These are phyloP conservation scores for Drosophila arawakana DNA, from an alignment of 1,140 invertebrate species.

Conservation along the genomic window DNA sequence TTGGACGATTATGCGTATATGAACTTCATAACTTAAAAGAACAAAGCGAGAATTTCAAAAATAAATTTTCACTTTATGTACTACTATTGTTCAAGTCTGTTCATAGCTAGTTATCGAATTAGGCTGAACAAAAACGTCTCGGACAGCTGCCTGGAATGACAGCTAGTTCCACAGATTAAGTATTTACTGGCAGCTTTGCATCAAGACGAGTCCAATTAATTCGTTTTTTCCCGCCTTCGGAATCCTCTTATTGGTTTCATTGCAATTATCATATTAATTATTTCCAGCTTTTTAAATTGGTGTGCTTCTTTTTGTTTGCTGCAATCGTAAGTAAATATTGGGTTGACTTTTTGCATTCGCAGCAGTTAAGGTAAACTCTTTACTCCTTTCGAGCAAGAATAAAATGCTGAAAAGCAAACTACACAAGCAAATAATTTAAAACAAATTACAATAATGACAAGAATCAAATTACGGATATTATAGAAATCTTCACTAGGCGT, in stretches of 20 bases:
- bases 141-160: too few relatives aligned
- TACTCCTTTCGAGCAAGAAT: conserved; percentile 15
- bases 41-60: too few relatives aligned
- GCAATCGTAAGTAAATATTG: conserved; percentile 74
- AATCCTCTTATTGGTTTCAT: conserved; percentile 51
- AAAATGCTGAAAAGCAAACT: conserved; percentile 55
- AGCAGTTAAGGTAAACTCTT: conserved; percentile 39
- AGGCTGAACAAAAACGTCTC: too few relatives aligned
- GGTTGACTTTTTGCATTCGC: conserved; percentile 74
- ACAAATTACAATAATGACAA: neutral
- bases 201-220: conserved; percentile 84
- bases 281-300: neutral
- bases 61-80: too few relatives aligned
- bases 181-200: conserved; percentile 67
- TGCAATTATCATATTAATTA: conserved; percentile 40
- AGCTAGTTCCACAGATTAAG: neutral
- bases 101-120: too few relatives aligned
- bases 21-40: too few relatives aligned
- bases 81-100: too few relatives aligned
- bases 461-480: too few relatives aligned
- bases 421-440: conserved; percentile 24
- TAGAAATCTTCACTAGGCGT: too few relatives aligned
- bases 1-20: too few relatives aligned
- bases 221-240: conserved; percentile 74
- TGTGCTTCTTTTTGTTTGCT: conserved; percentile 31